Percentiles rank a stretch among this genome's conserved stretches.
These are phyloP conservation scores for Parthenolecanium corni DNA, from an alignment of 2,888 invertebrate genomes.

Conservation along the genomic window DNA sequence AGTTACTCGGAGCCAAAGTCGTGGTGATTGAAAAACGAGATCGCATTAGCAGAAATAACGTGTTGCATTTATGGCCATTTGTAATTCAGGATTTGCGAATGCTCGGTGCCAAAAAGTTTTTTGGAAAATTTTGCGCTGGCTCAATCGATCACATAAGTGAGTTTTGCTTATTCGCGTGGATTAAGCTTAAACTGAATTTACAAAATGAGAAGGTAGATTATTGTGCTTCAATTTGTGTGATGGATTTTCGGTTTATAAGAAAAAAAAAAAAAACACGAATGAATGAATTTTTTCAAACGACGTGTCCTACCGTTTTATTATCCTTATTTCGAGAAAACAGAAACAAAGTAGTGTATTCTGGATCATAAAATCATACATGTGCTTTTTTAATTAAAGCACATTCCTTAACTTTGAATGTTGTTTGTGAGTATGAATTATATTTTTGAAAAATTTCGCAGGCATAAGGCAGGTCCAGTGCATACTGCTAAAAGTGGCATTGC, in stretches of 20 bases:
- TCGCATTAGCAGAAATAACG: slow-evolving; percentile 89
- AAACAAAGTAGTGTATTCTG: too few relatives aligned
- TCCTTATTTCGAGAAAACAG: too few relatives aligned
- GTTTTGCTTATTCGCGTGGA: slow-evolving; percentile 33
- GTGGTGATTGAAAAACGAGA: slow-evolving; percentile 92
- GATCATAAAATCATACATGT: too few relatives aligned
- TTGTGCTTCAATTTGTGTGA: neutral
- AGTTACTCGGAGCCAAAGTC: slow-evolving; percentile 88
- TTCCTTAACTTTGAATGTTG: too few relatives aligned
- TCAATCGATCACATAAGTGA: slow-evolving; percentile 93
- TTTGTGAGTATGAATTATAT: slow-evolving; percentile 2
- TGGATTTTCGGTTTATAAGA: too few relatives aligned
- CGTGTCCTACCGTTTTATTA: too few relatives aligned
- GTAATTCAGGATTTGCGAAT: slow-evolving; percentile 89
- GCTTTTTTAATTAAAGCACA: too few relatives aligned
- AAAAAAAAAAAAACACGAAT: too few relatives aligned
- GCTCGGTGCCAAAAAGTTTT: slow-evolving; percentile 95
- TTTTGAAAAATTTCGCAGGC: slow-evolving; percentile 41
- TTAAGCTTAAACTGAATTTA: neutral
- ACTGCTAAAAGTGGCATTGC: slow-evolving; percentile 81
- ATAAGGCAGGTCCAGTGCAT: slow-evolving; percentile 94
- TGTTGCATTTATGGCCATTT: slow-evolving; percentile 95
- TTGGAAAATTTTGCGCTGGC: slow-evolving; percentile 97
- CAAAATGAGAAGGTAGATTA: neutral
- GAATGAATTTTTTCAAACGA: too few relatives aligned